A percentile compares a stretch with the other conserved stretches of the same genome.
Evolutionary conservation across 1,140 invertebrate genomes (phyloP).

Genomic region (Pomacea maculata): DNA sequence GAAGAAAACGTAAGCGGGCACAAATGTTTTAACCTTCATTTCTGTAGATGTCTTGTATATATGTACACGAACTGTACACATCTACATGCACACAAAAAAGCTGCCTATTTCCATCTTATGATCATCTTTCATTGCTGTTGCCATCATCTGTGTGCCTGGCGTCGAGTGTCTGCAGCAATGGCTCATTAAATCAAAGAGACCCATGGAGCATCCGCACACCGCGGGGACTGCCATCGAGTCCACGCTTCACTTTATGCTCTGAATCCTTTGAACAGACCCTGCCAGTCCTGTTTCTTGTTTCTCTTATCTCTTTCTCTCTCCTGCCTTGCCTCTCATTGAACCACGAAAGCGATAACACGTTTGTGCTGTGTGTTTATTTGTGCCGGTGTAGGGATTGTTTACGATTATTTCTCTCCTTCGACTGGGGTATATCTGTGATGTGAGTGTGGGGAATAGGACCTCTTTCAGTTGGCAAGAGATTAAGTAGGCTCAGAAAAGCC

Average conservation of each 20-base stretch:
- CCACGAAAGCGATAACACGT: background rate
- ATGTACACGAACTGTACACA: too few species aligned
- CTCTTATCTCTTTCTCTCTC: slow-evolving; percentile 6
- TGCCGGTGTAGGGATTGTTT: background rate
- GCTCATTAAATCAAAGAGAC: too few species aligned
- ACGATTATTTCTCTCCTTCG: background rate
- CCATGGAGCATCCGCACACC: too few species aligned
- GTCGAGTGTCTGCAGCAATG: background rate
- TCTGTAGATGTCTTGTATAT: too few species aligned
- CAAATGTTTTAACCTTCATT: too few species aligned
- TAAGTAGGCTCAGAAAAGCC: too few species aligned
- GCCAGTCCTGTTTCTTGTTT: background rate
- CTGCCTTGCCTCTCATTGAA: background rate
- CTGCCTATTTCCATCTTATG: background rate
- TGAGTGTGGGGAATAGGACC: too few species aligned
- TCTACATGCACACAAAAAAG: too few species aligned
- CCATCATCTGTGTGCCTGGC: background rate
- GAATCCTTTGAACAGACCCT: background rate
- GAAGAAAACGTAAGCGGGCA: too few species aligned
- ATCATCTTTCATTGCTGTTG: background rate
- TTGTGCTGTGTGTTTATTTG: background rate
- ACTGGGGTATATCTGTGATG: background rate
- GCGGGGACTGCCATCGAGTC: background rate
- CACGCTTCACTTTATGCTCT: background rate
- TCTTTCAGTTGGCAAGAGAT: too few species aligned